Base-by-base conservation (phyloP, 2,797 vertebrate genomes). In the Perodicticus potto region DNA sequence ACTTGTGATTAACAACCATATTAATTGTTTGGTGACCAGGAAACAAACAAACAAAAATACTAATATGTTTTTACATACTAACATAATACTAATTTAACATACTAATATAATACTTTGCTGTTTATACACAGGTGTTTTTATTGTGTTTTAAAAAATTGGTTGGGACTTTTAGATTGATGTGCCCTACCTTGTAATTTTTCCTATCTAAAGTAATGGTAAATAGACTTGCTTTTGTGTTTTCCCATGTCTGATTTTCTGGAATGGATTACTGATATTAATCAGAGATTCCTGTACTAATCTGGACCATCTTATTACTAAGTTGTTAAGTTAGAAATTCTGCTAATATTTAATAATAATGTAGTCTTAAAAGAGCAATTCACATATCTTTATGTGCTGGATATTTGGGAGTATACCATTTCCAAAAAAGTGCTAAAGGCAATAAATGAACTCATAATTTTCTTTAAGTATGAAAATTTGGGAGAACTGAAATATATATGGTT, bases 371-470 rank as follows among this genome's bases (percentile, higher is more conserved):
- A 94, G 45, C 59, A 93, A 5, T 23, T 86, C 72, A 82, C 8
- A 57, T 77, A 37, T 83, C 63, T 95, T 82, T 73, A 32, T 69
- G 27, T 74, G 14, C 67, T 95, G 19, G 34, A 29, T 88, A 85
- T 78, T 95, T 82, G 53, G 69, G 94, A 96, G 89, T 49, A 7
- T 78, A 49, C 22, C 20, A 17, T 92, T 94, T 94, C n/a, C 16
- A 87, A 69, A 94, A 95, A 32, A 49, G 45, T 55, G 32, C 55
- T 91, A 4, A 94, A 81, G 73, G 20, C 34, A 45, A 29, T 93
- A 74, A 69, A 67, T 94, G 77, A 92, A 93, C 89, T 86, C 5
- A 43, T 89, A 89, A 72, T 73, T 77, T 72, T 90, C 88, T 84
- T 92, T 37, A 86, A 93, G 73, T 40, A n/a, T 95, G 61, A 40